phyloP scores from a whole-genome alignment of 2,797 vertebrate genomes.

The Onychomys torridus region DNA sequence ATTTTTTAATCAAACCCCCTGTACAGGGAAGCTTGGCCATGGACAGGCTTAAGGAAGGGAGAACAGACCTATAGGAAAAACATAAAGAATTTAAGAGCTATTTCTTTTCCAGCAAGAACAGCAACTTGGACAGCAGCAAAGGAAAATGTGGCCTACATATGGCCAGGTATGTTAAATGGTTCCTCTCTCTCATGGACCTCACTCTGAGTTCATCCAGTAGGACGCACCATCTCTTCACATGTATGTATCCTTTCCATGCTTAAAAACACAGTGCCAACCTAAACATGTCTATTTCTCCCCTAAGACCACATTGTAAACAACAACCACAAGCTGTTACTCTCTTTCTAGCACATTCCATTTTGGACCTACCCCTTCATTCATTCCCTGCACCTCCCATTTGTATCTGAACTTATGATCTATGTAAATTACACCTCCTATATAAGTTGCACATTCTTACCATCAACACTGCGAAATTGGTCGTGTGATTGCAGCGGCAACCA shows the following conservation, averaged over 20 bases:
- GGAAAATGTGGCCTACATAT: not conserved
- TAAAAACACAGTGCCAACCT: not conserved
- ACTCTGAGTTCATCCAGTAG: not conserved
- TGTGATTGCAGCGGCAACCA: conserved; percentile 88
- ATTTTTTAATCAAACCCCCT: not conserved
- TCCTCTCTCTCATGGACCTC: not conserved
- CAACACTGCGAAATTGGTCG: conserved; percentile 89
- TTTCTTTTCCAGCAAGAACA: not conserved
- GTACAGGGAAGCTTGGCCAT: not conserved
- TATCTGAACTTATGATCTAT: not conserved
- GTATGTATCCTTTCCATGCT: not conserved
- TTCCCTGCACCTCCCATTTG: not conserved
- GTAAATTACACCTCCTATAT: not conserved
- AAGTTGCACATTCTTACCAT: conserved; percentile 83
- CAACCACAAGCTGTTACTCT: not conserved
- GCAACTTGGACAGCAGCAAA: not conserved
- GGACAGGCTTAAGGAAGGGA: not conserved
- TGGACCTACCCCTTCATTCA: not conserved
- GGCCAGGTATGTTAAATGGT: not conserved
- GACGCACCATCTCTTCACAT: not conserved
- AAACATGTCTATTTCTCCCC: not conserved
- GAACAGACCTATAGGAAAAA: not conserved
- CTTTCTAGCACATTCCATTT: not conserved
- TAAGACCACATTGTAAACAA: not conserved
- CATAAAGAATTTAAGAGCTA: not conserved